Evolutionary conservation across 1,140 invertebrate genomes (phyloP), one percentile per base, ranked within the genome.

Genomic region (Brachionus koreanus): DNA sequence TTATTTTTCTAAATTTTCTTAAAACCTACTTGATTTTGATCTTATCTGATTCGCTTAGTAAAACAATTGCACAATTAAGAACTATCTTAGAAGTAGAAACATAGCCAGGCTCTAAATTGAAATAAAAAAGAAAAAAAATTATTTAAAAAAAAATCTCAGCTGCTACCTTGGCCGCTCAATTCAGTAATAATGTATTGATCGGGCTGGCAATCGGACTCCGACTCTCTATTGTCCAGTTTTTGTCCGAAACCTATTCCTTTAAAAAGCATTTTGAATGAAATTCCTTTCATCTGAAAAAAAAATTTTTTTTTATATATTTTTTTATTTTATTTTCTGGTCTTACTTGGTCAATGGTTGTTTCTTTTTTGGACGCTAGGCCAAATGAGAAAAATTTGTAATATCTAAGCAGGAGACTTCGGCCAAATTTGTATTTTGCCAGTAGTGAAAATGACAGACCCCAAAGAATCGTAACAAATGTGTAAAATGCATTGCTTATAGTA

Each of bases 21-120:
- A 75, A 29, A 29, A 74, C 89, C 88, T 88, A 94, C 93, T 87
- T 89, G 43, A 88, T 86, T 0, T 94, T 93, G 88, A 96, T 91
- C 85, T 93, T 93, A 67, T 93, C 89, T 72, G 86, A 87, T 86
- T 97, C 94, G 46, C 91, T 91, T 0, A 97, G 88, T 82, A 97
- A 89, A 12, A 91, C 93, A 63, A 94, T 84, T 0, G 92, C 95
- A 69, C 92, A 90, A 77, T 92, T 89, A 2, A 96, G 85, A 83
- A 94, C 85, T 67, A 90, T 90, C n/a, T 91, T 91, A 42, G 92
- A 92, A 2, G 95, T 96, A 0, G 92, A 91, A 5, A 93, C 92
- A 89, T 97, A 98, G 57, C 92, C 95, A 19, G 94, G 92, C 89
- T 95, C 93, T 79, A 43, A 49, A 39, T n/a, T 69, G 12, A 57